Base-by-base conservation (phyloP, 2,113 vertebrate genomes). In the Actenoides lindsayi region DNA sequence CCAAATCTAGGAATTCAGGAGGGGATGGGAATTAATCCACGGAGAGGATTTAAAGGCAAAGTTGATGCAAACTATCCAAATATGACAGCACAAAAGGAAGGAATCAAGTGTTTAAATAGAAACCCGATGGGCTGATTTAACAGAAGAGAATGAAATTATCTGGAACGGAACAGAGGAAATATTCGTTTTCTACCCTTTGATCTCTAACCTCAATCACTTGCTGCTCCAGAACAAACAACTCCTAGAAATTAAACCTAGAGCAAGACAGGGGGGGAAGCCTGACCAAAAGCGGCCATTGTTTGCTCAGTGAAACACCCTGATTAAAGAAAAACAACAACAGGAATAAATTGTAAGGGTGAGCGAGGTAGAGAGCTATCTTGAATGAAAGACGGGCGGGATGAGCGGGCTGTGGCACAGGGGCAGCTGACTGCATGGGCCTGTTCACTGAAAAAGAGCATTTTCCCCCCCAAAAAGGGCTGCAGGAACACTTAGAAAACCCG, bases 171-270 rank as follows among this genome's bases (percentile, higher is more conserved):
- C 91, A 93, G 89, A 95, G 92, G 90, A 95, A 95, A 96, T 93
- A 89, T 87, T 96, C 54, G 23, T 93, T 94, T 87, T 94, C 91
- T 87, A 69, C 44, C 80, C 87, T 97, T 95, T 95, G 87, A 95
- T 96, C 96, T 95, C 81, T 70, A 94, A 83, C 94, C 92, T 96
- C 90, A 94, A 91, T 78, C 90, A 91, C 88, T 95, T 80, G 77
- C 50, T 92, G 92, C 69, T 95, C 96, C 95, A 96, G 89, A 93
- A 89, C 95, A 96, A 97, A 96, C 89, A 25, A 87, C 65, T 89
- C 53, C 24, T 31, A 64, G 89, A 92, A 97, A 93, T 75, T 59
- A 81, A 94, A 95, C 70, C 62, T n/a, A 42, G 42, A 68, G 35
- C 37, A 20, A 77, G 87, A 80, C 2, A 11, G 0, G 1, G 28